phyloP scores from a whole-genome alignment of 2,888 invertebrate genomes.

The Callimorpha dominula region DNA sequence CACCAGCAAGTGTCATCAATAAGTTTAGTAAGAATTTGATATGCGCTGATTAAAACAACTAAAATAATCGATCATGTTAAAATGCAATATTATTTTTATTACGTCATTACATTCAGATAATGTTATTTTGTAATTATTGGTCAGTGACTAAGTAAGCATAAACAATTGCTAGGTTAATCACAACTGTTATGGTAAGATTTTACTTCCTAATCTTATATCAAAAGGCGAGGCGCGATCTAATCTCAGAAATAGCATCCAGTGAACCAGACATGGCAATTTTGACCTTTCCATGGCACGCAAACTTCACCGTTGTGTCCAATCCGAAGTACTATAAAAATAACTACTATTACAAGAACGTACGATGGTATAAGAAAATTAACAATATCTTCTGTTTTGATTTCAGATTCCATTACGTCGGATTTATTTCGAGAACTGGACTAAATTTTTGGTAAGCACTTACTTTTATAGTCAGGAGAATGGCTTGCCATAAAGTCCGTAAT shows the following conservation, averaged over 20 bases:
- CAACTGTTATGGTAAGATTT: conserved; percentile 17
- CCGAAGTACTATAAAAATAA: conserved; percentile 35
- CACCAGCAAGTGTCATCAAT: neutral
- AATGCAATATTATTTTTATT: conserved; percentile 6
- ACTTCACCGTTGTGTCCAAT: conserved; percentile 24
- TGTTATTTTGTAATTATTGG: conserved; percentile 7
- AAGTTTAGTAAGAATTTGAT: neutral
- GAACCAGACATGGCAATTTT: conserved; percentile 38
- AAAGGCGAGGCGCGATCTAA: conserved; percentile 31
- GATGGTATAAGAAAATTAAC: conserved; percentile 7
- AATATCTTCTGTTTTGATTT: conserved; percentile 43
- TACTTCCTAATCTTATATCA: conserved; percentile 29
- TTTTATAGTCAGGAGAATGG: conserved; percentile 30
- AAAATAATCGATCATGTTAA: neutral
- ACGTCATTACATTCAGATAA: neutral
- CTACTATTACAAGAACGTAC: conserved; percentile 5
- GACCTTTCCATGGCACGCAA: conserved; percentile 56
- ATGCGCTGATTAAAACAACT: neutral
- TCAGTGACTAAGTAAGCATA: conserved; percentile 13
- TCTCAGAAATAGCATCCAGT: conserved; percentile 38
- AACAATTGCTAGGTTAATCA: conserved; percentile 19
- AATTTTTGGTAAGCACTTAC: conserved; percentile 60
- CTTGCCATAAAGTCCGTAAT: conserved; percentile 40
- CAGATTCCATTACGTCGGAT: conserved; percentile 57
- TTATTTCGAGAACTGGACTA: conserved; percentile 57